Conservation (phyloP, 2,888 invertebrate genomes). For the Andrena trimmerana region DNA sequence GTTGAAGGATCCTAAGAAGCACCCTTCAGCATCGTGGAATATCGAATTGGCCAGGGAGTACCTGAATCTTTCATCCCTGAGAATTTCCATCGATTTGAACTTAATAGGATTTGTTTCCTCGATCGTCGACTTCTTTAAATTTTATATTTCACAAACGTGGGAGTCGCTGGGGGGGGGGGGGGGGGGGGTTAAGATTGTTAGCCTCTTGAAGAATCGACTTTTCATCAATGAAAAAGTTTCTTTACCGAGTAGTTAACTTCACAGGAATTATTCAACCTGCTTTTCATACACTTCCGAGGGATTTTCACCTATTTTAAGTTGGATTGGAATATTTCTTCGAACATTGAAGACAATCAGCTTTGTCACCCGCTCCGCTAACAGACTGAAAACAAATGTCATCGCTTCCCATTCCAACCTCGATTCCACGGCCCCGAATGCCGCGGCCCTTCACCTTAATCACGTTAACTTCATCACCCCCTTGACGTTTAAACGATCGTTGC, state of each 20-base stretch:
- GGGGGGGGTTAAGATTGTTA: neutral
- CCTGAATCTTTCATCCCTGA: conserved; percentile 62
- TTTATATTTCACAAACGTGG: neutral
- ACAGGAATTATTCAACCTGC: too few relatives aligned
- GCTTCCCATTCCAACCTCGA: too few relatives aligned
- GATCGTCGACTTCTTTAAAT: neutral
- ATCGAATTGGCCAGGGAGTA: conserved; percentile 66
- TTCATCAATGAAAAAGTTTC: too few relatives aligned
- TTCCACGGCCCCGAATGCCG: too few relatives aligned
- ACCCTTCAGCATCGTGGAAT: conserved; percentile 69
- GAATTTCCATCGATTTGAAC: conserved; percentile 47
- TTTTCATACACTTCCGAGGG: too few relatives aligned
- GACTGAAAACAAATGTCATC: too few relatives aligned
- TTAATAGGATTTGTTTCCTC: conserved; percentile 16
- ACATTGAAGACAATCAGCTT: too few relatives aligned
- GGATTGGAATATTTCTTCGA: too few relatives aligned
- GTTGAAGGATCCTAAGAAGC: conserved; percentile 52
- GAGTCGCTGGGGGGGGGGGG: neutral
- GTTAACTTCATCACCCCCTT: conserved; percentile 4
- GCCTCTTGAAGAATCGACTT: neutral
- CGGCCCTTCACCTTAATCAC: neutral
- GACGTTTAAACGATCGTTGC: neutral
- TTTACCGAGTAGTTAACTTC: too few relatives aligned
- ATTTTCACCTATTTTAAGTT: too few relatives aligned
- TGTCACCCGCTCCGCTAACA: too few relatives aligned